phyloP scores from a whole-genome alignment of 1,140 invertebrate genomes.

The Lepidurus arcticus region DNA sequence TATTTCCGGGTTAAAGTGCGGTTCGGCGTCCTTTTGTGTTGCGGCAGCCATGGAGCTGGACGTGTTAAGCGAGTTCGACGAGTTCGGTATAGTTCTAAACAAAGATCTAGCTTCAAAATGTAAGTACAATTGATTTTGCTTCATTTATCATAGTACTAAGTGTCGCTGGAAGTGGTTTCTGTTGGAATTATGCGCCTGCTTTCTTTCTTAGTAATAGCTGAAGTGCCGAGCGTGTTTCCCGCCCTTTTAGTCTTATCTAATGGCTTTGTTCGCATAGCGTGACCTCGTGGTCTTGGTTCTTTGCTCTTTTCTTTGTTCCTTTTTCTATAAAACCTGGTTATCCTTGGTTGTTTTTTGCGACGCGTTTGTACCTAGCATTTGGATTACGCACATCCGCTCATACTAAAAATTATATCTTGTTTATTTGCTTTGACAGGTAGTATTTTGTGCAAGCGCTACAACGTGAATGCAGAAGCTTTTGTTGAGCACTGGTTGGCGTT shows the following conservation, averaged over 20 bases:
- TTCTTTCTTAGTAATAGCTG: no score
- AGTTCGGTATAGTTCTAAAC: not conserved
- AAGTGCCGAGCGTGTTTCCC: not conserved
- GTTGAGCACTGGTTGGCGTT: not conserved
- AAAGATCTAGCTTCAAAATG: slow-evolving; percentile 1
- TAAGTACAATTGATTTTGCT: not conserved
- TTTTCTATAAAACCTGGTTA: not conserved
- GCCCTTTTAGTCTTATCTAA: slow-evolving; percentile 18
- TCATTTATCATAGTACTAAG: no score
- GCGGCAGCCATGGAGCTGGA: not conserved
- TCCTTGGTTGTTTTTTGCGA: not conserved
- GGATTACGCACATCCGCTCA: not conserved
- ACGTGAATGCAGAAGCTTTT: not conserved
- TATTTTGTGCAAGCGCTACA: not conserved
- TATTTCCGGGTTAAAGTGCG: slow-evolving; percentile 5
- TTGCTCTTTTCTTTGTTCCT: not conserved
- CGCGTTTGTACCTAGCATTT: not conserved
- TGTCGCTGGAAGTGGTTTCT: no score
- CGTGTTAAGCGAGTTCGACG: not conserved
- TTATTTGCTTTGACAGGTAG: not conserved
- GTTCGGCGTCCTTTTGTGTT: slow-evolving; percentile 20
- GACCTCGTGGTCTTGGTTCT: slow-evolving; percentile 5
- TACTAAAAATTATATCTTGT: not conserved
- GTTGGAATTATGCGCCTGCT: no score
- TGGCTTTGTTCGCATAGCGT: slow-evolving; percentile 10